phyloP scores from a whole-genome alignment of 1,140 invertebrate genomes.

The Drosophila sucinea region DNA sequence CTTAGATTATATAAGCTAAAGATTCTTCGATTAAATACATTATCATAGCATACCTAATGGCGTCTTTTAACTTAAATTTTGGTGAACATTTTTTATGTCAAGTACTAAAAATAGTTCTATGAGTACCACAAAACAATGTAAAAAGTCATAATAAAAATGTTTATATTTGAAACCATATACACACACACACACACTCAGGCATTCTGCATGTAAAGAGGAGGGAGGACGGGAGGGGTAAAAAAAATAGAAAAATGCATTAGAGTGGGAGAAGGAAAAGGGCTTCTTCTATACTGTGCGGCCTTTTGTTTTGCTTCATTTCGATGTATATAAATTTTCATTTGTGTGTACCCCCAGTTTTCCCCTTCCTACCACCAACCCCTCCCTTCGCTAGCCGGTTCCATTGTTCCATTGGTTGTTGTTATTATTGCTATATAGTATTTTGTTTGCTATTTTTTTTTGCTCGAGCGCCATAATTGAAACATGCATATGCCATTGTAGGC shows the following conservation, averaged over 20 bases:
- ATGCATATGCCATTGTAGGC: constrained; percentile 59
- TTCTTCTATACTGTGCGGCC: constrained; percentile 37
- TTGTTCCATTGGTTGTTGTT: constrained; percentile 32
- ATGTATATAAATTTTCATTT: constrained; percentile 63
- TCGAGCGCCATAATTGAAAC: constrained; percentile 61
- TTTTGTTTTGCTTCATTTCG: constrained; percentile 53
- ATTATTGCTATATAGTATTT: constrained; percentile 21
- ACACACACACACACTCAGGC: not conserved
- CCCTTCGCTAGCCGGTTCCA: constrained; percentile 16
- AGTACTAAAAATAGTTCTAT: constrained; percentile 14
- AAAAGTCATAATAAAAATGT: constrained; percentile 34
- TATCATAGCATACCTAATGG: constrained; percentile 10
- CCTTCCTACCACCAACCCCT: not conserved
- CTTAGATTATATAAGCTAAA: too few relatives aligned
- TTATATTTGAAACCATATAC: constrained; percentile 18
- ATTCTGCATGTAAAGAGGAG: not conserved
- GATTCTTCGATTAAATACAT: not conserved
- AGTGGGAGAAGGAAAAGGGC: constrained; percentile 15
- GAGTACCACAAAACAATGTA: constrained; percentile 5
- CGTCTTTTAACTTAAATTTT: not conserved
- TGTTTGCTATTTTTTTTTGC: constrained; percentile 25
- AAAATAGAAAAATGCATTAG: constrained; percentile 61
- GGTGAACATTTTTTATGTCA: not conserved
- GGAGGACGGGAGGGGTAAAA: constrained; percentile 1
- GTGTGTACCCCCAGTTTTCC: constrained; percentile 34